Conservation (phyloP, 2,888 invertebrate genomes). For the Acanthosepion pharaonis region DNA sequence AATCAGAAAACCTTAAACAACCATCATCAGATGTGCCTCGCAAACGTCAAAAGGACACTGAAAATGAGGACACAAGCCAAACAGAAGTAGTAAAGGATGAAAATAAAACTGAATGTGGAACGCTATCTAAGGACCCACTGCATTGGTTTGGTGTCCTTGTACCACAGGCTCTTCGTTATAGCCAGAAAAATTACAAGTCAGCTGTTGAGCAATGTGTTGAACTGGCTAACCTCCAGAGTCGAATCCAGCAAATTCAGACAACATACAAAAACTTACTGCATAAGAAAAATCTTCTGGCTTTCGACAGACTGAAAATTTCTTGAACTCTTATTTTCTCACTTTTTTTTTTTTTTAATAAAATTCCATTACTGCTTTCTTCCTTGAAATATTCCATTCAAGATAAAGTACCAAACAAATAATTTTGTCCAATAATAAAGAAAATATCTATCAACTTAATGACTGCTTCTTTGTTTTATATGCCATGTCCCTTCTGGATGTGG, state of each 20-base stretch:
- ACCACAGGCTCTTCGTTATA: constrained; percentile 84
- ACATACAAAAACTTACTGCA: background rate
- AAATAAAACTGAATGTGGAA: background rate
- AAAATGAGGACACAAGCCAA: constrained; percentile 46
- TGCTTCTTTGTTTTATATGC: too few species aligned
- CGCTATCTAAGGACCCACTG: constrained; percentile 79
- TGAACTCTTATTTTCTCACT: background rate
- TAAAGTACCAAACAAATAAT: too few species aligned
- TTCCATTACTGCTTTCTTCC: too few species aligned
- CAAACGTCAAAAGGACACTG: constrained; percentile 37
- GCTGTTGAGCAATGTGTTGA: constrained; percentile 54
- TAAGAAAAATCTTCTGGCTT: constrained; percentile 24
- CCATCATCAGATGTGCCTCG: background rate
- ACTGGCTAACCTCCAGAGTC: background rate
- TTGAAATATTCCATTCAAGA: too few species aligned
- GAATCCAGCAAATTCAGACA: background rate
- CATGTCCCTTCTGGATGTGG: too few species aligned
- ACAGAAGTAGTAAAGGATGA: constrained; percentile 46
- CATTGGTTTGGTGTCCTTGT: constrained; percentile 91
- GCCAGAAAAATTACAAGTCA: constrained; percentile 84
- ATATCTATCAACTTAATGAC: too few species aligned
- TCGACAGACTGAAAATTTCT: background rate
- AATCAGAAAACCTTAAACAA: background rate
- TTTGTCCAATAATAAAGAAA: too few species aligned
- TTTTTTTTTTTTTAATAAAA: too few species aligned